Conservation (phyloP, 2,113 vertebrate species). For the Syngnathoides biaculeatus region DNA sequence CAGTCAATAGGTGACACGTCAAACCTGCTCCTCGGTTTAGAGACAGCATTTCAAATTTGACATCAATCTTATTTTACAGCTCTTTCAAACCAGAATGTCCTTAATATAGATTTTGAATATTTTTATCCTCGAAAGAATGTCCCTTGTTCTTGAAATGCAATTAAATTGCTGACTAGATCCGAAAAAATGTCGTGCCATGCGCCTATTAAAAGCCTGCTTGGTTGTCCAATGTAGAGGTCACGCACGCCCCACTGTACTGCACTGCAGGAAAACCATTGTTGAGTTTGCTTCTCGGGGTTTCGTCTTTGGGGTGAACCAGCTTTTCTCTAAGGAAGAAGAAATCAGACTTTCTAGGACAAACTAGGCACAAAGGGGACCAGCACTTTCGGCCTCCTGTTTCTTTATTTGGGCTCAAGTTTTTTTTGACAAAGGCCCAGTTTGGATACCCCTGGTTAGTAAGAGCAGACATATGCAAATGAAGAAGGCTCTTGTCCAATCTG, state of each 20-base stretch:
- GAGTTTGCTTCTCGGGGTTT: background rate
- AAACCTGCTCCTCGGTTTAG: background rate
- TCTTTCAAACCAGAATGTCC: background rate
- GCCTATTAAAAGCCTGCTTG: background rate
- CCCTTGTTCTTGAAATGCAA: background rate
- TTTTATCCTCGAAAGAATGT: background rate
- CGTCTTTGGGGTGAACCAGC: background rate
- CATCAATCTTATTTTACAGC: background rate
- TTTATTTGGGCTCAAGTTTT: background rate
- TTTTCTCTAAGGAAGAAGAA: background rate
- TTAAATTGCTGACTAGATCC: background rate
- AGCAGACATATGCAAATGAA: background rate
- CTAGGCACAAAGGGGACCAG: background rate
- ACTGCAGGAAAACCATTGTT: background rate
- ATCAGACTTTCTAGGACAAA: background rate
- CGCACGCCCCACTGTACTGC: background rate
- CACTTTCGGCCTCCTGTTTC: background rate
- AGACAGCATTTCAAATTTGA: background rate
- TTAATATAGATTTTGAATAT: background rate
- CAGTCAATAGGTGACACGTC: background rate
- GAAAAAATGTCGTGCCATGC: background rate
- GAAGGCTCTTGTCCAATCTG: background rate
- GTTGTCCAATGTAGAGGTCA: background rate
- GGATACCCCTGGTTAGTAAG: background rate
- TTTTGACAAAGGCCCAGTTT: background rate